Evolutionary conservation across 2,797 vertebrate genomes (phyloP), one percentile per base, ranked within the genome.

Genomic region (Phoebastria nigripes): DNA sequence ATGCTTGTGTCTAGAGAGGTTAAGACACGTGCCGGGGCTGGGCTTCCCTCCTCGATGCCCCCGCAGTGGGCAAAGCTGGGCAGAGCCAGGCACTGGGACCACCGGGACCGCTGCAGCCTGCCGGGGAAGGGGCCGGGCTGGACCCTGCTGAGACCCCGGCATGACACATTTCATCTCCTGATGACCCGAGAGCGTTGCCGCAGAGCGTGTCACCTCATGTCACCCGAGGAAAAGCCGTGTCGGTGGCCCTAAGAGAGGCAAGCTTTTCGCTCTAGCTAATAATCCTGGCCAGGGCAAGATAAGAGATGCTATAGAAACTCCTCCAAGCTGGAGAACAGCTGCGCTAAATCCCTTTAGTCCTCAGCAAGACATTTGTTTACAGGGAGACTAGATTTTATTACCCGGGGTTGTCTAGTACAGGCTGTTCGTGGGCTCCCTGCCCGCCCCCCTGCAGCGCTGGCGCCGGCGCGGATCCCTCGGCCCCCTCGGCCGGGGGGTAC

Each of bases 301-400:
- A 93, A 95, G 94, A 87, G 94, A 80, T 51, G 79, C 62, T 90
- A 16, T 17, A 94, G 94, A n/a, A 83, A 78, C 93, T 86, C 61
- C 77, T 90, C 35, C 39, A 44, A 76, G 94, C 58, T 63, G 0
- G 24, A 47, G 82, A 94, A 90, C 96, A 97, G 96, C 95, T 96
- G 94, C 9, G 4, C 85, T 96, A 97, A 96, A 97, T 95, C 96
- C 94, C 95, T 87, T 76, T 76, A 95, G 96, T 87, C 90, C 96
- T 42, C 26, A 29, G 70, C 9, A 59, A 66, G 94, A 16, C 69
- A 17, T 93, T 80, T 96, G 93, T 94, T 95, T 95, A 90, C 80
- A 14, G 73, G 89, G 24, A 96, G 85, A 11, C 28, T 33, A 52
- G 93, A 28, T 94, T 89, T 78, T 28, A 56, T 96, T 72, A 90